These are phyloP conservation scores for Enteromius afrohamiltoni DNA, from an alignment of 2,797 vertebrate genomes.

Conservation along the genomic window DNA sequence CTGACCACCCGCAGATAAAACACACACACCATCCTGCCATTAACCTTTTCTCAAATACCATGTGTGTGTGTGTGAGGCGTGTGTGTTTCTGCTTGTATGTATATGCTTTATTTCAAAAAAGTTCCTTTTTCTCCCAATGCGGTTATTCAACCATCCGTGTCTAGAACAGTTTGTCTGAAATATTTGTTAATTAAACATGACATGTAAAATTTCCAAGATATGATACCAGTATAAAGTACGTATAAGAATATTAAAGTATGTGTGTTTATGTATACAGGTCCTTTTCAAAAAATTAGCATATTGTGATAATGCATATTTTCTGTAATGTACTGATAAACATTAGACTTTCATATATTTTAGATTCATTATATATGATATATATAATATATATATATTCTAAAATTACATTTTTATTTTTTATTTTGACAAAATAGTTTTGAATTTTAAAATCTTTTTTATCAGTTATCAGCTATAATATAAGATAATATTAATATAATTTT, in stretches of 20 bases:
- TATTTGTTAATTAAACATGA: not conserved
- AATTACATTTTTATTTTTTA: not conserved
- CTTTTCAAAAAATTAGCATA: too few species aligned
- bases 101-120: conserved; percentile 6
- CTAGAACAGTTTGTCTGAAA: not conserved
- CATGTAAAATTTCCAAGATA: not conserved
- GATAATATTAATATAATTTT: too few species aligned
- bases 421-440: not conserved
- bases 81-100: not conserved
- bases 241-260: not conserved
- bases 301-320: too few species aligned
- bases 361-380: too few species aligned
- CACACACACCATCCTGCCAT: conserved; percentile 5
- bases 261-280: too few species aligned
- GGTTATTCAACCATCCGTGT: not conserved
- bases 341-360: too few species aligned
- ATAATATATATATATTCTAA: not conserved
- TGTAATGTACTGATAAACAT: too few species aligned
- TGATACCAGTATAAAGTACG: not conserved
- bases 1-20: conserved; percentile 30
- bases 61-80: conserved; percentile 18
- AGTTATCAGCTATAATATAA: not conserved
- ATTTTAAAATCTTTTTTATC: not conserved
- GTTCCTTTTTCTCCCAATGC: not conserved
- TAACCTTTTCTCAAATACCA: conserved; percentile 48